Percentiles rank a stretch among this genome's conserved stretches.
Evolutionary conservation across 2,888 invertebrate species (phyloP).

Genomic region (Drosophila kuntzei): DNA sequence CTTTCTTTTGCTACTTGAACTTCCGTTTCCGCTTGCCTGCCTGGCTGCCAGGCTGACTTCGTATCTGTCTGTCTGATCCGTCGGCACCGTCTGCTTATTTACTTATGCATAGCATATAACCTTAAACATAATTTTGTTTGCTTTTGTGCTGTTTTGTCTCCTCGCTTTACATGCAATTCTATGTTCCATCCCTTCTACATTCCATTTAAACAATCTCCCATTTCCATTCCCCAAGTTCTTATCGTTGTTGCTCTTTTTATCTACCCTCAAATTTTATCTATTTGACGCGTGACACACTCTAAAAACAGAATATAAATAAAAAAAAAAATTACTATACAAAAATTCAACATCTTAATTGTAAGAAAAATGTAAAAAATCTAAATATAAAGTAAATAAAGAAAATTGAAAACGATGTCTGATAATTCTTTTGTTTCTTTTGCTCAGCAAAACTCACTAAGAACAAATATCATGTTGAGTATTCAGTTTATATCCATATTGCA

Average conservation of each 20-base stretch:
- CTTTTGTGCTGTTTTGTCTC: constrained; percentile 67
- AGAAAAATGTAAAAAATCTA: neutral
- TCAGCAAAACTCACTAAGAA: neutral
- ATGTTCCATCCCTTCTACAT: constrained; percentile 21
- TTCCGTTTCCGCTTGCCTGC: constrained; percentile 73
- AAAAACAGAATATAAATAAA: neutral
- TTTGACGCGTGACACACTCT: constrained; percentile 58
- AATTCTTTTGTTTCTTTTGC: neutral
- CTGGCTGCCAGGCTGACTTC: constrained; percentile 12
- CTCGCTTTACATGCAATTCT: constrained; percentile 62
- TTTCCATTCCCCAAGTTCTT: constrained; percentile 16
- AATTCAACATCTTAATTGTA: neutral
- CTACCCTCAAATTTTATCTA: constrained; percentile 59
- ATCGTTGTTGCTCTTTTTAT: constrained; percentile 44
- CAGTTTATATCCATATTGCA: neutral
- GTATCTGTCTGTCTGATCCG: constrained; percentile 42
- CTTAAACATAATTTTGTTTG: constrained; percentile 80
- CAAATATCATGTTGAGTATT: neutral
- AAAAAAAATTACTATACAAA: neutral
- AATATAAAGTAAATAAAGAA: neutral
- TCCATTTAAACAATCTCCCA: constrained; percentile 17
- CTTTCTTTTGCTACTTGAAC: constrained; percentile 77
- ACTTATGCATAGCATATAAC: constrained; percentile 80
- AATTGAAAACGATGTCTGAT: neutral
- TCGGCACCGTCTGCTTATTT: constrained; percentile 68